Evolutionary conservation across 1,140 invertebrate species (phyloP).

Genomic region (Anoplolepis gracilipes): DNA sequence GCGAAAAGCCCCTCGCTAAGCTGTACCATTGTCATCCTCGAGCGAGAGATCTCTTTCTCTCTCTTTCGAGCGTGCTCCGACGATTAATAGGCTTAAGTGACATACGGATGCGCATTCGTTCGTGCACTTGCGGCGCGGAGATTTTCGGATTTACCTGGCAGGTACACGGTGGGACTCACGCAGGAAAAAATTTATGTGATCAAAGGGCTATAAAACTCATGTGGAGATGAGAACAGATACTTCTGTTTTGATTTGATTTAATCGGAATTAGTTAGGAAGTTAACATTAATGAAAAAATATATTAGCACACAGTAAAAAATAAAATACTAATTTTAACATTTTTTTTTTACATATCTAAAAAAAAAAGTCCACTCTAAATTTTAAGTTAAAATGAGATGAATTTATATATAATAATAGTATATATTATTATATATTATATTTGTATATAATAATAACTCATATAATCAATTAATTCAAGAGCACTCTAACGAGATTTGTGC

Average conservation of each 20-base stretch:
- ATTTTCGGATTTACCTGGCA: conserved; percentile 57
- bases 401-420: too few species aligned
- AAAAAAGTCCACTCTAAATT: too few species aligned
- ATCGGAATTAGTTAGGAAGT: not conserved
- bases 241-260: not conserved
- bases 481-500: conserved; percentile 53
- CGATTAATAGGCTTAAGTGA: conserved; percentile 75
- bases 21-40: conserved; percentile 74
- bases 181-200: not conserved
- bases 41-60: conserved; percentile 60
- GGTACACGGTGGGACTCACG: not conserved
- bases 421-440: too few species aligned
- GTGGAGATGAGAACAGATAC: not conserved
- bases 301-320: too few species aligned
- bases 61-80: conserved; percentile 54
- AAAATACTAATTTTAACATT: too few species aligned
- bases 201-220: not conserved
- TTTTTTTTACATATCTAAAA: too few species aligned
- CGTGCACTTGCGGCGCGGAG: conserved; percentile 47
- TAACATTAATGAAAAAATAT: not conserved
- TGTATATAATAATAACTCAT: too few species aligned
- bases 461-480: conserved; percentile 20
- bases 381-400: too few species aligned
- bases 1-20: conserved; percentile 69
- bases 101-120: conserved; percentile 67